Base-by-base conservation (phyloP, 1,140 invertebrate genomes). In the Diorhabda carinulata region DNA sequence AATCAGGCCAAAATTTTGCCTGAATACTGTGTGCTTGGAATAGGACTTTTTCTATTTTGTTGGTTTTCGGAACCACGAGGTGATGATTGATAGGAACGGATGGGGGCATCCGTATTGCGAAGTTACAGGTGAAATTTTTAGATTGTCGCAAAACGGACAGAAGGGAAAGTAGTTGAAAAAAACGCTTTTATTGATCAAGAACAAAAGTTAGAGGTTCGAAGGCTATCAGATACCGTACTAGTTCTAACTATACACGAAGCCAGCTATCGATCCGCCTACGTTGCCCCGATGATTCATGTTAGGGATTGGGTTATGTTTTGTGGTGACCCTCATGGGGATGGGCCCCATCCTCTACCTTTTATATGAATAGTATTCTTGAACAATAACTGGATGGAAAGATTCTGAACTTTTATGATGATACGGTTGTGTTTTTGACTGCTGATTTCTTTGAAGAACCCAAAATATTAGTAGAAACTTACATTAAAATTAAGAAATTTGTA, bases 11-110 rank as follows among this genome's bases (percentile, higher is more conserved):
- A 75, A 73, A 81, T 81, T 82, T 79, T 73, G 86, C 87, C 87
- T 88, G 88, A 88, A 92, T 91, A 90, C 82, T 86, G 81, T 82
- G 70, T 87, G 90, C 89, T 91, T 91, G 73, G 77, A 90, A 91
- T 88, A 92, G 85, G 90, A 91, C 87, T 85, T 89, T 86, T 90
- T 89, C 87, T 89, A 87, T 89, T 90, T 85, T 85, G 84, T 86
- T 85, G 87, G 86, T 86, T 88, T 88, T 86, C 83, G 83, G 85
- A 84, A 87, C 82, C 82, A 84, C 83, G 87, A 88, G 85, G 89
- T 91, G 90, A 92, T 91, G 89, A 91, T 91, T 87, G 89, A 89
- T 86, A 88, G 87, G 85, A 85, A 89, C 88, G 87, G 84, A 85
- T 86, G 85, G 87, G 86, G 87, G 88, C 88, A 85, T 90, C 89